Conservation (phyloP, 2,113 vertebrate species). For the Triplophysa rosa region DNA sequence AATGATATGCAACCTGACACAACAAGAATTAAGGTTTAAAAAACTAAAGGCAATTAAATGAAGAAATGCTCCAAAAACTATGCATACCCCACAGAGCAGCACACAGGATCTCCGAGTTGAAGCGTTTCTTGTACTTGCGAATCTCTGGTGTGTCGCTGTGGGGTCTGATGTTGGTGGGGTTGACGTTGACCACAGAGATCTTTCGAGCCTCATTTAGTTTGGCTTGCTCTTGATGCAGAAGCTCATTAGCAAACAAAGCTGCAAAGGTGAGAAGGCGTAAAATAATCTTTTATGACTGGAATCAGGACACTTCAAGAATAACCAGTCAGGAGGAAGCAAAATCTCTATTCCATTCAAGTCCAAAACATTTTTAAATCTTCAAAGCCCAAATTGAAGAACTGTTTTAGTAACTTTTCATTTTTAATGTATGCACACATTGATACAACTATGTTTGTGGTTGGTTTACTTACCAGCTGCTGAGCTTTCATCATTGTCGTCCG, state of each 20-base stretch:
- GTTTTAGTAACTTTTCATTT: neutral
- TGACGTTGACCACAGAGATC: constrained; percentile 97
- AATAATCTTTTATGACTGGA: neutral
- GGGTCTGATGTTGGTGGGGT: constrained; percentile 96
- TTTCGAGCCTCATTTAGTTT: constrained; percentile 95
- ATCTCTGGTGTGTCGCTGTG: constrained; percentile 98
- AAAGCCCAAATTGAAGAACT: neutral
- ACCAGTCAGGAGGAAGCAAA: too few relatives aligned
- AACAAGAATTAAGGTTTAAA: neutral
- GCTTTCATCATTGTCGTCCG: constrained; percentile 85
- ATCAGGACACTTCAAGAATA: neutral
- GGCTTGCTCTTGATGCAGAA: constrained; percentile 94
- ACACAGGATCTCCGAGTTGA: constrained; percentile 98
- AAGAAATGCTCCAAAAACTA: neutral
- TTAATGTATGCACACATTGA: neutral
- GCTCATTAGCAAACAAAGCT: constrained; percentile 92
- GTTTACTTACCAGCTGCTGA: constrained; percentile 79
- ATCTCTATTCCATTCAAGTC: too few relatives aligned
- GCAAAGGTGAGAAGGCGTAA: neutral
- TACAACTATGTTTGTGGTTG: neutral
- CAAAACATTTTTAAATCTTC: neutral
- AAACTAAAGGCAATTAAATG: neutral
- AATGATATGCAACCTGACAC: neutral
- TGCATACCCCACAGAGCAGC: constrained; percentile 91
- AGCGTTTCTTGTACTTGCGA: constrained; percentile 98